phyloP scores from a whole-genome alignment of 2,888 invertebrate species.

The Iselma pallidipennis region DNA sequence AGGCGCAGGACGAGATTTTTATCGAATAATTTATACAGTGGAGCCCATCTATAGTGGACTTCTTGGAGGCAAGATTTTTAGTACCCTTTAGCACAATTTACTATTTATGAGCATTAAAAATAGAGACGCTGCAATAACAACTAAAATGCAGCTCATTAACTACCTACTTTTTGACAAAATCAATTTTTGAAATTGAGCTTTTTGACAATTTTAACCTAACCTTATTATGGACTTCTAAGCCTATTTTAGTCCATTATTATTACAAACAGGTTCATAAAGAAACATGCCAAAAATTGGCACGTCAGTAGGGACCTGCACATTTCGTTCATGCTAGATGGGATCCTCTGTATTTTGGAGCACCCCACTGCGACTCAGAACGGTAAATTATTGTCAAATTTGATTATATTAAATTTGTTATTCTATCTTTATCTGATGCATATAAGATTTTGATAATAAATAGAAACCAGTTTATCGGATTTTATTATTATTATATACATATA shows the following conservation, averaged over 20 bases:
- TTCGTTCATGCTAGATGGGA: too few species aligned
- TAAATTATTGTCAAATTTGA: conserved; percentile 18
- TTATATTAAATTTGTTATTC: conserved; percentile 10
- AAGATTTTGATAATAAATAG: conserved; percentile 9
- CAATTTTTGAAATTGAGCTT: too few species aligned
- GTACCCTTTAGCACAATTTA: too few species aligned
- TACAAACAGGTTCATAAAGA: not conserved
- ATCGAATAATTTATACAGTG: too few species aligned
- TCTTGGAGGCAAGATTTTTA: too few species aligned
- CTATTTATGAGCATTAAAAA: too few species aligned
- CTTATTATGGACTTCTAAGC: not conserved
- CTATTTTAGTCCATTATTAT: not conserved
- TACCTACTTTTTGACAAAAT: too few species aligned
- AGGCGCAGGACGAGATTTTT: too few species aligned
- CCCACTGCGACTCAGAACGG: conserved; percentile 12
- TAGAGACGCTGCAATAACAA: too few species aligned
- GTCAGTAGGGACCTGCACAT: not conserved
- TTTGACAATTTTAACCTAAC: not conserved
- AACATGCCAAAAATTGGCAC: not conserved
- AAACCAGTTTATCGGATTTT: conserved; percentile 22
- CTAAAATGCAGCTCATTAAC: too few species aligned
- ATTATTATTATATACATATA: not conserved
- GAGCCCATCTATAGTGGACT: too few species aligned
- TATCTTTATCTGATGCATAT: conserved; percentile 15
- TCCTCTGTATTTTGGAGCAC: not conserved